Evolutionary conservation across 2,797 vertebrate genomes (phyloP).

Genomic region (Eulemur mongoz): DNA sequence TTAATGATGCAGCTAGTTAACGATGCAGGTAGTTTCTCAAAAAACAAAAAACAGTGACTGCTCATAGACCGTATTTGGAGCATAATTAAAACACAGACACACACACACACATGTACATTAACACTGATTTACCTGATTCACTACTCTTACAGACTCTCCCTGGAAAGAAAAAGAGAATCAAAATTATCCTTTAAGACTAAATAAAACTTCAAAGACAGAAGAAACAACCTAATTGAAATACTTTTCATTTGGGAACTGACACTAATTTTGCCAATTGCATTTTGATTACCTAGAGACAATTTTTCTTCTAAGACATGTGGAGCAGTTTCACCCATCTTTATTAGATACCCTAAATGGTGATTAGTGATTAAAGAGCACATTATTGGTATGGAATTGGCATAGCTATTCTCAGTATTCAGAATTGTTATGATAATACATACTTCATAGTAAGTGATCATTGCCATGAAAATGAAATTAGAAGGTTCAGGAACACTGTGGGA

Average conservation of each 20-base stretch:
- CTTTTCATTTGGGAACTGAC: neutral
- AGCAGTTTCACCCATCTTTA: neutral
- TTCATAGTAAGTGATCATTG: neutral
- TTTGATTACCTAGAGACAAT: neutral
- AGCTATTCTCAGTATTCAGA: neutral
- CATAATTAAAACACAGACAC: neutral
- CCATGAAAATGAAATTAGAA: neutral
- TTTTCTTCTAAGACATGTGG: neutral
- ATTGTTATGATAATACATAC: neutral
- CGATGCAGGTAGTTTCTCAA: neutral
- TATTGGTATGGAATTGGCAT: neutral
- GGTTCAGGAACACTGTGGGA: neutral
- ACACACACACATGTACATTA: neutral
- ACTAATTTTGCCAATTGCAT: neutral
- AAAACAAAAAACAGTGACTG: neutral
- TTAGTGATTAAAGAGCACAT: neutral
- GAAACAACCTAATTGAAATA: neutral
- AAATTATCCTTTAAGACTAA: neutral
- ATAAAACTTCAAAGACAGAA: neutral
- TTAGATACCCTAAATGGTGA: neutral
- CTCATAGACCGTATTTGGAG: neutral
- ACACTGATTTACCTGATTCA: constrained; percentile 37
- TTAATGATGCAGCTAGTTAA: neutral
- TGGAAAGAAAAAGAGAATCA: neutral
- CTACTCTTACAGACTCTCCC: neutral